A percentile compares a stretch with the other conserved stretches of the same genome.
phyloP scores from a whole-genome alignment of 2,888 invertebrate species.

The Netelia fuscicornis region DNA sequence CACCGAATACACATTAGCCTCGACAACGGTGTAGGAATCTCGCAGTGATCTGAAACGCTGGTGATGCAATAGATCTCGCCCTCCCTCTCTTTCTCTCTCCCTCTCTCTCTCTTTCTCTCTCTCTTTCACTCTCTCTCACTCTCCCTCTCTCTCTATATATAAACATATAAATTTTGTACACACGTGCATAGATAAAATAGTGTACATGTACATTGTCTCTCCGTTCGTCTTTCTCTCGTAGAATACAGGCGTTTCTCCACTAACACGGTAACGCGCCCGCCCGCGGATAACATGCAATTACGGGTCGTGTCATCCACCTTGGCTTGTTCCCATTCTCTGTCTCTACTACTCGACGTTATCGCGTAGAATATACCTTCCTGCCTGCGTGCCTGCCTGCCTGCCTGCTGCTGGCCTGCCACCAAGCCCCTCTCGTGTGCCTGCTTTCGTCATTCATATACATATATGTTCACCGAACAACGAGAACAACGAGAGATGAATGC shows the following conservation, averaged over 20 bases:
- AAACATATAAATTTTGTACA: background rate
- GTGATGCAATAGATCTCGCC: no score
- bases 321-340: slow-evolving; percentile 80
- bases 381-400: slow-evolving; percentile 52
- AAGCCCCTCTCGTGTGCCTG: slow-evolving; percentile 24
- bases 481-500: slow-evolving; percentile 71
- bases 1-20: no score
- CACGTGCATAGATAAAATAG: background rate
- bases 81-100: no score
- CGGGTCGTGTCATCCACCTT: slow-evolving; percentile 83
- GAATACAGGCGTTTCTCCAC: slow-evolving; percentile 41
- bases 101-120: no score
- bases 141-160: no score
- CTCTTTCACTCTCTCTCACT: no score
- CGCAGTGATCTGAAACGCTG: no score
- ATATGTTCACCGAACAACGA: slow-evolving; percentile 70
- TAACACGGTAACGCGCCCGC: slow-evolving; percentile 67
- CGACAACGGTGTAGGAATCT: no score
- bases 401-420: slow-evolving; percentile 62
- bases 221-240: background rate
- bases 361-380: slow-evolving; percentile 78
- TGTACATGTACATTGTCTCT: background rate
- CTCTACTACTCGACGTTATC: slow-evolving; percentile 77
- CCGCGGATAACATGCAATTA: slow-evolving; percentile 83
- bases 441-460: slow-evolving; percentile 16